Evolutionary conservation across 2,888 invertebrate species (phyloP).

Genomic region (Ligdia adustata): DNA sequence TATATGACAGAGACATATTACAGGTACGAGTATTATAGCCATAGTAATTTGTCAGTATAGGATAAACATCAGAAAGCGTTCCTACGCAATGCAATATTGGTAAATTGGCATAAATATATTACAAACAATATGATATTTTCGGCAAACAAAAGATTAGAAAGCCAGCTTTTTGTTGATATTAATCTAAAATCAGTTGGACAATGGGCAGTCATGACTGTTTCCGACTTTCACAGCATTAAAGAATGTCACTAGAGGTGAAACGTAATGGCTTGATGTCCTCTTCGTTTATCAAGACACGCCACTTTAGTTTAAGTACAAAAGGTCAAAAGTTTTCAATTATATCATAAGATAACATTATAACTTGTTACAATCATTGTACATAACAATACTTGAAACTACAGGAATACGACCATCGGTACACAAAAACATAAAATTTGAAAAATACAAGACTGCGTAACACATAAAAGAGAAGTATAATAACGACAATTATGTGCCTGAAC

Average conservation of each 20-base stretch:
- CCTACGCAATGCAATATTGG: constrained; percentile 12
- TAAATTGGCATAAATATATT: constrained; percentile 20
- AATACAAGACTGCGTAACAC: too few relatives aligned
- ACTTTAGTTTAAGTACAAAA: background rate
- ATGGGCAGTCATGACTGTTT: constrained; percentile 32
- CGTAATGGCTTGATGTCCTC: constrained; percentile 18
- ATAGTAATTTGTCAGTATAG: too few relatives aligned
- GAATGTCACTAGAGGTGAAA: constrained; percentile 41
- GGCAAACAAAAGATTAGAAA: constrained; percentile 48
- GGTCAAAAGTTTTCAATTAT: background rate
- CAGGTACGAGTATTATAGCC: too few relatives aligned
- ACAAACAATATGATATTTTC: constrained; percentile 20
- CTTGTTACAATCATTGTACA: background rate
- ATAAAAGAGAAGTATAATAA: too few relatives aligned
- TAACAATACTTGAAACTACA: too few relatives aligned
- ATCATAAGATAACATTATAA: background rate
- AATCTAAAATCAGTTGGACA: constrained; percentile 45
- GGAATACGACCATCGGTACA: too few relatives aligned
- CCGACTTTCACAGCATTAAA: constrained; percentile 45
- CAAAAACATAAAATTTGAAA: too few relatives aligned
- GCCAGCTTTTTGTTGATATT: constrained; percentile 38
- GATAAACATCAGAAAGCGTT: constrained; percentile 23
- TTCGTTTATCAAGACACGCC: constrained; percentile 8
- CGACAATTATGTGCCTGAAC: too few relatives aligned
- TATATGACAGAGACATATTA: too few relatives aligned